phyloP scores from a whole-genome alignment of 2,113 vertebrate genomes.

The Galeopterus variegatus region DNA sequence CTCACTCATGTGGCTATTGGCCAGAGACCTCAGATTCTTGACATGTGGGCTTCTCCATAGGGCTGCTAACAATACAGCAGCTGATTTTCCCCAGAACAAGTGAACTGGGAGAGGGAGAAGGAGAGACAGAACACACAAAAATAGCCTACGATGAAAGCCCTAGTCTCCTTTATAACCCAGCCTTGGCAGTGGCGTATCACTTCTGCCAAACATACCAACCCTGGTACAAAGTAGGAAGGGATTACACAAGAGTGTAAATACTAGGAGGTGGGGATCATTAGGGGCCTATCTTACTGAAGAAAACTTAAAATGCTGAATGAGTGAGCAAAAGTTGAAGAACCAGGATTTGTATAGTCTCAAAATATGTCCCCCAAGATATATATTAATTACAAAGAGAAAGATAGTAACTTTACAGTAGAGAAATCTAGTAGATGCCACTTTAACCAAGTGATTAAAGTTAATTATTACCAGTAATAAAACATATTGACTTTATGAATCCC shows the following conservation, averaged over 20 bases:
- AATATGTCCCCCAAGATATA: not conserved
- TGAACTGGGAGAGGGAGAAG: not conserved
- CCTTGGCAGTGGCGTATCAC: not conserved
- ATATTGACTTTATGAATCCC: not conserved
- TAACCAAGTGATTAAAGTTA: not conserved
- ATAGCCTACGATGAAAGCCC: not conserved
- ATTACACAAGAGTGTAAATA: not conserved
- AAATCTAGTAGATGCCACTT: not conserved
- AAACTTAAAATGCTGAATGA: conserved; percentile 15
- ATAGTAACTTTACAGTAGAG: not conserved
- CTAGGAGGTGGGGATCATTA: not conserved
- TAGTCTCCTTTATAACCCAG: not conserved
- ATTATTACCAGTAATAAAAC: not conserved
- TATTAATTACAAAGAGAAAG: conserved; percentile 16
- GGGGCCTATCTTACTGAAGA: not conserved
- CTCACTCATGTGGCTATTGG: not conserved
- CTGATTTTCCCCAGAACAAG: not conserved
- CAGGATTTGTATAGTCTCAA: not conserved
- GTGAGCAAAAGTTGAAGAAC: not conserved
- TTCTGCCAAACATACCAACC: not conserved
- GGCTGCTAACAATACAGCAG: not conserved
- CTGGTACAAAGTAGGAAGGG: not conserved
- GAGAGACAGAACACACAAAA: not conserved
- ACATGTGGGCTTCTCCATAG: not conserved
- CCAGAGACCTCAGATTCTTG: not conserved